A percentile compares a stretch with the other conserved stretches of the same genome.
Evolutionary conservation across 2,888 invertebrate genomes (phyloP).

Genomic region (Hydraecia micacea): DNA sequence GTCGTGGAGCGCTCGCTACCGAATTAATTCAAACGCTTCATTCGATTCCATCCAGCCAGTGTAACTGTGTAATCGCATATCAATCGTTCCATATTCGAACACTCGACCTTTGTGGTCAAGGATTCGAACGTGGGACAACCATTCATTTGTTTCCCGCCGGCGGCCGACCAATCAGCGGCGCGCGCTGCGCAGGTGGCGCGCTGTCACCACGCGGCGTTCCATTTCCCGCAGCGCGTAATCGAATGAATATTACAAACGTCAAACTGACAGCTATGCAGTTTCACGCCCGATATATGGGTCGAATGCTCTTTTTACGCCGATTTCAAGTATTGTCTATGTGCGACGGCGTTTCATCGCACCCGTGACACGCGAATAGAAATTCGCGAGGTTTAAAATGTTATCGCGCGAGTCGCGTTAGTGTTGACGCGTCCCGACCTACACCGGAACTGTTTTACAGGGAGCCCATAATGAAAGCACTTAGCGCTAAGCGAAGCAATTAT

Average conservation of each 20-base stretch:
- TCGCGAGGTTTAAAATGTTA: slow-evolving; percentile 73
- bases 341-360: slow-evolving; percentile 62
- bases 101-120: slow-evolving; percentile 79
- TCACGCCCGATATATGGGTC: slow-evolving; percentile 82
- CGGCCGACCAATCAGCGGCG: slow-evolving; percentile 74
- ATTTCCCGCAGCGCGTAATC: slow-evolving; percentile 87
- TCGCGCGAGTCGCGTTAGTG: slow-evolving; percentile 75
- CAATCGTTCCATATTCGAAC: slow-evolving; percentile 82
- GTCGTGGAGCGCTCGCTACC: slow-evolving; percentile 73
- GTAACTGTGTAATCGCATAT: slow-evolving; percentile 76
- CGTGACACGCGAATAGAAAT: slow-evolving; percentile 56
- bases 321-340: slow-evolving; percentile 78
- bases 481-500: slow-evolving; percentile 90
- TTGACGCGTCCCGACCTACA: slow-evolving; percentile 78
- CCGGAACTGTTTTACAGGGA: slow-evolving; percentile 82
- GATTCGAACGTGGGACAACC: slow-evolving; percentile 73
- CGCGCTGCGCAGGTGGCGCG: slow-evolving; percentile 80
- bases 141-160: slow-evolving; percentile 79
- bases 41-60: slow-evolving; percentile 74
- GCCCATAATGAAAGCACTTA: slow-evolving; percentile 89
- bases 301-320: slow-evolving; percentile 83
- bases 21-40: slow-evolving; percentile 74
- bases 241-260: slow-evolving; percentile 90
- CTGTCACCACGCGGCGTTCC: slow-evolving; percentile 84
- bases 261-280: slow-evolving; percentile 84